These are phyloP conservation scores for Apocrypta bakeri DNA, from an alignment of 1,140 invertebrate genomes.

Conservation along the genomic window DNA sequence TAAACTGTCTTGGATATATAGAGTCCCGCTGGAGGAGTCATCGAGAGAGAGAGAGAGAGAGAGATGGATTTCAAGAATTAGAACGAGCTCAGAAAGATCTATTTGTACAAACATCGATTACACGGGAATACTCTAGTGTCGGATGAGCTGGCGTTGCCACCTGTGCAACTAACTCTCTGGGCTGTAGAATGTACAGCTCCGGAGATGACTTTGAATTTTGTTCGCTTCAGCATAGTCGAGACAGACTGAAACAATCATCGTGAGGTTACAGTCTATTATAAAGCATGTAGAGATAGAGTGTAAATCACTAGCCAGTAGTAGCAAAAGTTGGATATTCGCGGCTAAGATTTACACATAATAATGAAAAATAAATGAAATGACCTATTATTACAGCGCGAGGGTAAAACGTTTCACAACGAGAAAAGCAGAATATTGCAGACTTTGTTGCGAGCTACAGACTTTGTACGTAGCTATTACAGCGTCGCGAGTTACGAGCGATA, in stretches of 20 bases:
- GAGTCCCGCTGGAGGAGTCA: conserved; percentile 7
- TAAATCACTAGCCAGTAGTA: neutral
- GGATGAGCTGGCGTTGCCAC: neutral
- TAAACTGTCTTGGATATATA: conserved; percentile 48
- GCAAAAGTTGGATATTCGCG: neutral
- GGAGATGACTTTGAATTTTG: neutral
- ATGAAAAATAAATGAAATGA: conserved; percentile 37
- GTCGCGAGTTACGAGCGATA: conserved; percentile 53
- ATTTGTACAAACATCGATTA: neutral
- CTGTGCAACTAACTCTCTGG: too few species aligned
- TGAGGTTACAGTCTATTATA: neutral
- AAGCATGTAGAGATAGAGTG: neutral
- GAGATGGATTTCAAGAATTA: conserved; percentile 37
- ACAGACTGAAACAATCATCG: neutral
- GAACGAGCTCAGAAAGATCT: too few species aligned
- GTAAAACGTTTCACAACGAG: conserved; percentile 48
- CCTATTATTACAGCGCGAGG: conserved; percentile 15
- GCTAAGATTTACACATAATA: conserved; percentile 37
- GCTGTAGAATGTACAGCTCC: too few species aligned
- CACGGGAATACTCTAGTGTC: neutral
- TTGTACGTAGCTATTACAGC: conserved; percentile 48
- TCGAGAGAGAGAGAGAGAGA: neutral
- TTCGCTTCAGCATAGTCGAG: neutral
- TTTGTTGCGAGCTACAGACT: conserved; percentile 50
- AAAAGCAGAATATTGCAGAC: conserved; percentile 48